These are phyloP conservation scores for Acanthoscelides obtectus DNA, from an alignment of 2,888 invertebrate species.

Conservation along the genomic window DNA sequence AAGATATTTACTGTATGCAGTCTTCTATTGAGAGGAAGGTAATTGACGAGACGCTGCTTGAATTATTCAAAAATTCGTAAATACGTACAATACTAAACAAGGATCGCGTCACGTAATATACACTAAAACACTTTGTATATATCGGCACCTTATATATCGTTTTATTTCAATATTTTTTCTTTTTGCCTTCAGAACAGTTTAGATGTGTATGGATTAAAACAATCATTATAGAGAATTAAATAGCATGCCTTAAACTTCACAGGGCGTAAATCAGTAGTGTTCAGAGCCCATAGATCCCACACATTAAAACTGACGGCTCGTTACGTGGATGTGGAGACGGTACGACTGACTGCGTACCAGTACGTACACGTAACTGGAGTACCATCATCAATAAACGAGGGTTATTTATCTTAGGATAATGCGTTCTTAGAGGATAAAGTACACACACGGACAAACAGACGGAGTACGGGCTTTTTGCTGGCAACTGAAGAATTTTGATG, in stretches of 20 bases:
- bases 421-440: slow-evolving; percentile 21
- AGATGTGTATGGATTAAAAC: no score
- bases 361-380: neutral
- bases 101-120: no score
- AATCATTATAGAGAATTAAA: no score
- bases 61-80: no score
- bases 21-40: no score
- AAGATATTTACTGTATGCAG: no score
- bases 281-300: neutral
- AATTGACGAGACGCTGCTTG: no score
- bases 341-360: neutral
- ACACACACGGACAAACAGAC: slow-evolving; percentile 16
- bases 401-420: neutral
- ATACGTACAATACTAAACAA: no score
- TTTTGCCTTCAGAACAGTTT: no score
- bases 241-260: neutral
- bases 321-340: neutral
- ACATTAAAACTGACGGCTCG: neutral
- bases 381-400: neutral
- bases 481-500: slow-evolving; percentile 28
- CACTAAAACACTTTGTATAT: no score
- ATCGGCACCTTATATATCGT: no score
- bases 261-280: neutral
- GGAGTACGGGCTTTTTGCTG: slow-evolving; percentile 18
- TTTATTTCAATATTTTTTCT: no score